Percentiles rank a stretch among this genome's conserved stretches.
Conservation (phyloP, 2,113 vertebrate genomes). For the Neolamprologus sp. region DNA sequence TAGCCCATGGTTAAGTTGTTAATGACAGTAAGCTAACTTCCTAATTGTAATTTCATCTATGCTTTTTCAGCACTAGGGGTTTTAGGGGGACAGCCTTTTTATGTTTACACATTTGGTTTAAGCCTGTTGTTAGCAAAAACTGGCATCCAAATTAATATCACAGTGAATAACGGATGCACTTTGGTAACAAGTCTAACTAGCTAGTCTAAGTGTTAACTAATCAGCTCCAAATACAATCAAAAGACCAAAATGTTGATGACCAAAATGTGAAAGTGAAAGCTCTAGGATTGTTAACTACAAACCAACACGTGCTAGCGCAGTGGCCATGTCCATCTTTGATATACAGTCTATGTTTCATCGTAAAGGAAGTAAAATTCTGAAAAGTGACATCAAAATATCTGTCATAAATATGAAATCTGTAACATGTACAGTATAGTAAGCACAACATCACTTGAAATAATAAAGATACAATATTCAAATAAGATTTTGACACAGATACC, state of each 20-base stretch:
- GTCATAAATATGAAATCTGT: neutral
- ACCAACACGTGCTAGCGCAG: neutral
- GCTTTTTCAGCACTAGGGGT: rapidly evolving
- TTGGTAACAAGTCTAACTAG: neutral
- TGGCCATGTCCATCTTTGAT: neutral
- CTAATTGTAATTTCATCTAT: rapidly evolving
- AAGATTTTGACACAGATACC: neutral
- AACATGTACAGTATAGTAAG: neutral
- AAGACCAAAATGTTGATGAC: neutral
- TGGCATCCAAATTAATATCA: neutral
- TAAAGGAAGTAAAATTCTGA: neutral
- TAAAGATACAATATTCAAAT: neutral
- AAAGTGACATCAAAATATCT: neutral
- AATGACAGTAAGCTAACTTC: rapidly evolving
- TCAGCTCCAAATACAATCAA: neutral
- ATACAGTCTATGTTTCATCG: neutral
- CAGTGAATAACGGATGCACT: neutral
- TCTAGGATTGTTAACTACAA: neutral
- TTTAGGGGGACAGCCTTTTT: neutral
- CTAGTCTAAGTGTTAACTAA: neutral
- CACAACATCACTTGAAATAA: neutral
- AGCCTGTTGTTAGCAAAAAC: neutral
- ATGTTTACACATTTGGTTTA: neutral
- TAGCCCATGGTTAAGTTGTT: neutral
- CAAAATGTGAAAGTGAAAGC: neutral